Percentiles rank a stretch among this genome's conserved stretches.
These are phyloP conservation scores for Peromyscus polionotus DNA, from an alignment of 2,113 vertebrate species.

Conservation along the genomic window DNA sequence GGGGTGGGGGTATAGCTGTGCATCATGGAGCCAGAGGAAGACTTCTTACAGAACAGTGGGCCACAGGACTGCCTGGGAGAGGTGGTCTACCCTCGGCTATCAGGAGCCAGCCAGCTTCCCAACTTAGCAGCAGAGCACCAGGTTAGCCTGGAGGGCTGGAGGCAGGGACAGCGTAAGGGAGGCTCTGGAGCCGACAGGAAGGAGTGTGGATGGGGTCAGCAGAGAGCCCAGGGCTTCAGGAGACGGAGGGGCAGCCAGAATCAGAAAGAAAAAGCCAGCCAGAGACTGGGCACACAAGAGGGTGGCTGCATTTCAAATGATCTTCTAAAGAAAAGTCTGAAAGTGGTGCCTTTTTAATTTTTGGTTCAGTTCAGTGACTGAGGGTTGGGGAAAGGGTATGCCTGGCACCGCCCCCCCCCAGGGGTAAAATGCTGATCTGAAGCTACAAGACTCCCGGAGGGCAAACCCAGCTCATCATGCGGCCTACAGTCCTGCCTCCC, in stretches of 20 bases:
- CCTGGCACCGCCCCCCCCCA: accelerated
- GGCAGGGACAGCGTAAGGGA: no score
- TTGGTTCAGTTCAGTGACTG: not conserved
- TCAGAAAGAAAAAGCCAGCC: not conserved
- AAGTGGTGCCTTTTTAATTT: not conserved
- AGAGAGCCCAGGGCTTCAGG: no score
- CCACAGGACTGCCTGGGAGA: not conserved
- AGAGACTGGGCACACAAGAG: not conserved
- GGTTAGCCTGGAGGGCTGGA: not conserved
- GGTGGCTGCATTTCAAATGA: conserved; percentile 20
- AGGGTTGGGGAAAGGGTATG: not conserved
- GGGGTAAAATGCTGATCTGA: not conserved
- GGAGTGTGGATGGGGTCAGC: not conserved
- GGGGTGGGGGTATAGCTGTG: not conserved
- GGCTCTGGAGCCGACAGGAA: not conserved
- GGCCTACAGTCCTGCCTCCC: not conserved
- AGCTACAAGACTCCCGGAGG: not conserved
- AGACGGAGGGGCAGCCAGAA: not conserved
- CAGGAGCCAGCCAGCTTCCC: not conserved
- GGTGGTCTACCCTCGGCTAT: not conserved
- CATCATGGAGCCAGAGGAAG: accelerated
- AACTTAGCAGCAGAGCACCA: not conserved
- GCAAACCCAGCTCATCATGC: not conserved
- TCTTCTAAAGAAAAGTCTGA: conserved; percentile 39
- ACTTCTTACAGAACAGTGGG: not conserved